These are phyloP conservation scores for Mirounga angustirostris DNA, from an alignment of 2,113 vertebrate species.

Conservation along the genomic window DNA sequence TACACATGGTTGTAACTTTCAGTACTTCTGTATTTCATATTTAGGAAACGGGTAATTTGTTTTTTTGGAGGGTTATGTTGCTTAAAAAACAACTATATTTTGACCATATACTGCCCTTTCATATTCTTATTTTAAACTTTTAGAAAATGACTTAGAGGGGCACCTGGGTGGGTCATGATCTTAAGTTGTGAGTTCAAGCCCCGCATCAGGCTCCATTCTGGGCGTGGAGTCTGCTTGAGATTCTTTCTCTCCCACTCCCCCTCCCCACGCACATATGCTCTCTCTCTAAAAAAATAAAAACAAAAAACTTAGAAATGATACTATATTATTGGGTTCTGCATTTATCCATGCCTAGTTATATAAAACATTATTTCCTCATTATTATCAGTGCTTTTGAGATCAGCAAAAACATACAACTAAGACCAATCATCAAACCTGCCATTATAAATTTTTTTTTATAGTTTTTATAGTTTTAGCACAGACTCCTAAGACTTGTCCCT, in stretches of 20 bases:
- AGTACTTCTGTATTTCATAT: not conserved
- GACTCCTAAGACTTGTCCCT: not conserved
- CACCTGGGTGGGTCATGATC: not conserved
- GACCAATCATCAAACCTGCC: not conserved
- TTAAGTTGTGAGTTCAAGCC: not conserved
- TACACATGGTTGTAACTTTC: not conserved
- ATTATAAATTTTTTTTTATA: not conserved
- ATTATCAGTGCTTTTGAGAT: not conserved
- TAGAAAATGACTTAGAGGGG: conserved; percentile 8
- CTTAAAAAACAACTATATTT: not conserved
- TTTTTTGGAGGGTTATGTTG: conserved; percentile 2
- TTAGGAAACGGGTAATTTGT: not conserved
- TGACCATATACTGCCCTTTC: conserved; percentile 20
- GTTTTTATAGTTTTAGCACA: not conserved
- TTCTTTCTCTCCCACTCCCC: not conserved
- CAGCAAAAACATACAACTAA: not conserved
- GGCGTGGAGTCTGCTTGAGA: not conserved
- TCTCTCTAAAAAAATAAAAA: not conserved
- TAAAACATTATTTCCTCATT: not conserved
- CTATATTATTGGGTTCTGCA: not conserved
- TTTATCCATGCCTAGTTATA: not conserved
- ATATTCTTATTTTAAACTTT: conserved; percentile 26
- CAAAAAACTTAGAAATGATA: not conserved
- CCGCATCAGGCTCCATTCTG: not conserved
- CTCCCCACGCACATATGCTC: not conserved